These are phyloP conservation scores for Bradypodion pumilum DNA, from an alignment of 2,797 vertebrate species.

Conservation along the genomic window DNA sequence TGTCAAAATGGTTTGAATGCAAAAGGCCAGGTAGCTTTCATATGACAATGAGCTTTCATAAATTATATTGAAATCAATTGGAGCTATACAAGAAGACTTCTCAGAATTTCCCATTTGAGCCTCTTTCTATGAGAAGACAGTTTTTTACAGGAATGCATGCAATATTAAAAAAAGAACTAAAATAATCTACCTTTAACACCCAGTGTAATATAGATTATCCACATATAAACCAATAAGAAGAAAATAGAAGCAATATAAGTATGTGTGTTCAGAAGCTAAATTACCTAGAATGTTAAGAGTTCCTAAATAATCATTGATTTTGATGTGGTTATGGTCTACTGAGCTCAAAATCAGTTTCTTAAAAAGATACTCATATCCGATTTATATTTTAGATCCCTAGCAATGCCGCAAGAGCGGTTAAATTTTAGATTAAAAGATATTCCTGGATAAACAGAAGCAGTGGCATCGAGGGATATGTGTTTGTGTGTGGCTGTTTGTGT, in stretches of 20 bases:
- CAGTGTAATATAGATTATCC: slow-evolving; percentile 18
- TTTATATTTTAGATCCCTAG: slow-evolving; percentile 33
- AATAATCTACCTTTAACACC: slow-evolving; percentile 11
- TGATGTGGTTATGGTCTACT: slow-evolving; percentile 67
- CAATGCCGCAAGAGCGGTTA: not conserved
- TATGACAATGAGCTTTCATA: not conserved
- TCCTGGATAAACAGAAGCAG: not conserved
- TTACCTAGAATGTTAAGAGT: slow-evolving; percentile 64
- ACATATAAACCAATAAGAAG: slow-evolving; percentile 43
- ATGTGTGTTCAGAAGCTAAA: slow-evolving; percentile 31
- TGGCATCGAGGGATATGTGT: not conserved
- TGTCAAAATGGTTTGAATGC: not conserved
- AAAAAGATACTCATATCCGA: slow-evolving; percentile 14
- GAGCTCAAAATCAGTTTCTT: slow-evolving; percentile 68
- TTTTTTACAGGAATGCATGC: not conserved
- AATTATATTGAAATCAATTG: not conserved
- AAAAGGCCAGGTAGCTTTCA: slow-evolving; percentile 4
- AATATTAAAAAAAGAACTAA: slow-evolving; percentile 3
- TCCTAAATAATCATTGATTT: slow-evolving; percentile 73
- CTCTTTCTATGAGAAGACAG: not conserved
- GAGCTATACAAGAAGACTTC: not conserved
- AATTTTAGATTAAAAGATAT: slow-evolving; percentile 15
- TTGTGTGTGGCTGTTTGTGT: no score
- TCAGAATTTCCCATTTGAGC: not conserved
- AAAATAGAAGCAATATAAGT: slow-evolving; percentile 24